A percentile compares a stretch with the other conserved stretches of the same genome.
Conservation (phyloP, 2,888 invertebrate species). For the Caenorhabditis sp. region DNA sequence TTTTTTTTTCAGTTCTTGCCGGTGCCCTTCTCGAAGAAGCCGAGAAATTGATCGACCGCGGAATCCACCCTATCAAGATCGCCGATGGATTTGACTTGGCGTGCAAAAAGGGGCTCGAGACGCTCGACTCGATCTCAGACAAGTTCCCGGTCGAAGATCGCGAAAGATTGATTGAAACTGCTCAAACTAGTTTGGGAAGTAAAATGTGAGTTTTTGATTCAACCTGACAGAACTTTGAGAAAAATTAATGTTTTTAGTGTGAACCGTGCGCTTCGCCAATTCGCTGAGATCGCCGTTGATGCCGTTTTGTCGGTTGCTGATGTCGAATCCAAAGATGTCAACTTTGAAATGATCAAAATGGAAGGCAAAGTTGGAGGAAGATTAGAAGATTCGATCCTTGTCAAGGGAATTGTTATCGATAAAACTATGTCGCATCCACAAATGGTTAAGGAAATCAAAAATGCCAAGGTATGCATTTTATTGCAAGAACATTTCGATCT, state of each 20-base stretch:
- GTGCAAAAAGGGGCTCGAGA: constrained; percentile 78
- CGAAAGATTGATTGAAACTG: constrained; percentile 89
- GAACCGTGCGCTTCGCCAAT: constrained; percentile 92
- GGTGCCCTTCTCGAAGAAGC: constrained; percentile 95
- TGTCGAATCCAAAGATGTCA: constrained; percentile 89
- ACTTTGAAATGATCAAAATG: constrained; percentile 98
- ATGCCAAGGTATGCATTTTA: constrained; percentile 47
- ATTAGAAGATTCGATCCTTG: constrained; percentile 93
- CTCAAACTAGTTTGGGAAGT: constrained; percentile 96
- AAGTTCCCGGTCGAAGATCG: constrained; percentile 85
- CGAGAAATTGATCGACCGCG: constrained; percentile 87
- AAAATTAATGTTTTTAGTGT: constrained; percentile 76
- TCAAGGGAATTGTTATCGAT: constrained; percentile 94
- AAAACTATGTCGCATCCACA: constrained; percentile 88
- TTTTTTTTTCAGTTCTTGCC: constrained; percentile 76
- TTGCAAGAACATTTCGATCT: too few relatives aligned
- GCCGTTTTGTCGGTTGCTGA: constrained; percentile 96
- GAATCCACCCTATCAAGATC: constrained; percentile 97
- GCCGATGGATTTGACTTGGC: constrained; percentile 98
- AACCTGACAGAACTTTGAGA: too few relatives aligned
- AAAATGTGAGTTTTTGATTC: constrained; percentile 80
- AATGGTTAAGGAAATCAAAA: constrained; percentile 84
- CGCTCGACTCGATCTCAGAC: constrained; percentile 85
- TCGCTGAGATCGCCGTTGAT: constrained; percentile 98
- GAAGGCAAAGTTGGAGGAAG: constrained; percentile 92